Percentiles rank a stretch among this genome's conserved stretches.
Evolutionary conservation across 2,113 vertebrate species (phyloP).

Genomic region (Rhombomys opimus): DNA sequence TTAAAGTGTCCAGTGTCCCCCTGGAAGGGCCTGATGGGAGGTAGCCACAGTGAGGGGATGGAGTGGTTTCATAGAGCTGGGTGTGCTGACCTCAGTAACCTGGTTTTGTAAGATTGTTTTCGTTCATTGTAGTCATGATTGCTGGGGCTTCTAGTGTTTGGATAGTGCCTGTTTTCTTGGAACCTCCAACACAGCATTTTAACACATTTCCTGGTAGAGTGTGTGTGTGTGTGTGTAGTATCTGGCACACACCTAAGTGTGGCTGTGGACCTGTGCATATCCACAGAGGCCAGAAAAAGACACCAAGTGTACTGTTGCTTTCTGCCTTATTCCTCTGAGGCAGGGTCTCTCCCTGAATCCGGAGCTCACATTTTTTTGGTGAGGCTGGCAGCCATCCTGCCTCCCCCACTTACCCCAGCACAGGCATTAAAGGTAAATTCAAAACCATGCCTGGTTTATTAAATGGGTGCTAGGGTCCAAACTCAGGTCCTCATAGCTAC

Average conservation of each 20-base stretch:
- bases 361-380: neutral
- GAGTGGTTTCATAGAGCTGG: neutral
- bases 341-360: neutral
- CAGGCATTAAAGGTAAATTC: neutral
- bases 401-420: neutral
- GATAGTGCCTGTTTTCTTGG: neutral
- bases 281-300: neutral
- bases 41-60: neutral
- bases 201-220: neutral
- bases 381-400: neutral
- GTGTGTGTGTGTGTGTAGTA: neutral
- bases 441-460: neutral
- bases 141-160: neutral
- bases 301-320: neutral
- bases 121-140: neutral
- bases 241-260: neutral
- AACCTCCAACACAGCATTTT: neutral
- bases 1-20: neutral
- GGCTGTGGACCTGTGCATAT: neutral
- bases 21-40: neutral
- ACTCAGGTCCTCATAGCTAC: neutral
- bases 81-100: neutral
- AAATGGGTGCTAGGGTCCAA: neutral
- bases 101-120: neutral
- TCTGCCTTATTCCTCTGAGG: neutral